Percentiles rank a stretch among this genome's conserved stretches.
phyloP scores from a whole-genome alignment of 1,140 invertebrate species.

The Drosophila saltans region DNA sequence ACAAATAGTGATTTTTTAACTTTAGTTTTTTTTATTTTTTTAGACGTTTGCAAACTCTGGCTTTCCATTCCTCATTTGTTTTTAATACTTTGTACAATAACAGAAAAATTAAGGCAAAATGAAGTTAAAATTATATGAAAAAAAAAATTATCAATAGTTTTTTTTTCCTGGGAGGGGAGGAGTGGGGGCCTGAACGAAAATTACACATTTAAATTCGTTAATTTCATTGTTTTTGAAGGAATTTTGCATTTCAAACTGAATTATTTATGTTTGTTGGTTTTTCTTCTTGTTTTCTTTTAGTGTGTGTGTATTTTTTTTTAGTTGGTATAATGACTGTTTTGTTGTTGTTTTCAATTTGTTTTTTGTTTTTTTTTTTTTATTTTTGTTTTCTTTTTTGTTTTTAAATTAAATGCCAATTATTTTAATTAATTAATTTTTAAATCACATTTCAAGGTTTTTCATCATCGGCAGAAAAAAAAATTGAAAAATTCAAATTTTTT shows the following conservation, averaged over 20 bases:
- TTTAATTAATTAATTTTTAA: conserved; percentile 83
- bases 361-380: conserved; percentile 36
- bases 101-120: conserved; percentile 38
- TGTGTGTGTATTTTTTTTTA: conserved; percentile 42
- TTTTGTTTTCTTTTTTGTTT: conserved; percentile 46
- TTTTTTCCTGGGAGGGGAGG: conserved; percentile 1
- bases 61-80: conserved; percentile 16
- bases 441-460: conserved; percentile 83
- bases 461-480: conserved; percentile 69
- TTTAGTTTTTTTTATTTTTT: conserved; percentile 22
- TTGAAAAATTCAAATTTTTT: conserved; percentile 43
- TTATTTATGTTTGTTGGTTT: conserved; percentile 27
- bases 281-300: neutral
- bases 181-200: conserved; percentile 46
- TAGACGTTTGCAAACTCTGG: conserved; percentile 9
- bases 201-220: conserved; percentile 78
- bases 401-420: conserved; percentile 82
- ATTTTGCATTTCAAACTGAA: conserved; percentile 73
- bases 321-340: conserved; percentile 77
- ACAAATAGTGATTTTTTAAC: conserved; percentile 23
- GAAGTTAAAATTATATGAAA: conserved; percentile 37
- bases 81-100: conserved; percentile 77
- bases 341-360: conserved; percentile 54
- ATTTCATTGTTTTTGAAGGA: conserved; percentile 72
- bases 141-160: conserved; percentile 32